These are phyloP conservation scores for Malurus splendens DNA, from an alignment of 2,797 vertebrate species.

Conservation along the genomic window DNA sequence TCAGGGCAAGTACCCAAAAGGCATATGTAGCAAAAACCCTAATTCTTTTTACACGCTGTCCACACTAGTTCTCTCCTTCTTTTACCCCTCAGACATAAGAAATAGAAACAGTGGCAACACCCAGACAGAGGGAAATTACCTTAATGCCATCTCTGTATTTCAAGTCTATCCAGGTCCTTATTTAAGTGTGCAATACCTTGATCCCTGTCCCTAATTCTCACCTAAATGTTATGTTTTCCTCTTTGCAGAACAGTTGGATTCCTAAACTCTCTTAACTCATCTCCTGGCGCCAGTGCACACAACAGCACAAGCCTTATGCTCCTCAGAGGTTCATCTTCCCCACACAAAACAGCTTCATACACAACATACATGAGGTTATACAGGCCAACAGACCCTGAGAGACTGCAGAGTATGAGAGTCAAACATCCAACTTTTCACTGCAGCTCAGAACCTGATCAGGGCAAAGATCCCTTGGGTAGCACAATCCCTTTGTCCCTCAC, in stretches of 20 bases:
- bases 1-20: not conserved
- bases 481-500: not conserved
- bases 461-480: not conserved
- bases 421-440: not conserved
- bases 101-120: not conserved
- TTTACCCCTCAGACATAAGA: not conserved
- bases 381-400: not conserved
- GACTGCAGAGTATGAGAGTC: not conserved
- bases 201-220: not conserved
- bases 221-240: not conserved
- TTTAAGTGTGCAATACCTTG: not conserved
- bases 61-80: not conserved
- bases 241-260: not conserved
- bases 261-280: not conserved
- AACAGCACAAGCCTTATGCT: not conserved
- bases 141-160: not conserved
- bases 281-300: rapidly evolving
- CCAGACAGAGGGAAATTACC: not conserved
- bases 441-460: not conserved
- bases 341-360: not conserved
- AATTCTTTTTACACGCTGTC: not conserved
- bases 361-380: not conserved
- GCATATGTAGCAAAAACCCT: not conserved
- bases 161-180: not conserved
- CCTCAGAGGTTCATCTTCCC: not conserved